Base-by-base conservation (phyloP, 2,797 vertebrate genomes). In the Pangasius mekongensis region DNA sequence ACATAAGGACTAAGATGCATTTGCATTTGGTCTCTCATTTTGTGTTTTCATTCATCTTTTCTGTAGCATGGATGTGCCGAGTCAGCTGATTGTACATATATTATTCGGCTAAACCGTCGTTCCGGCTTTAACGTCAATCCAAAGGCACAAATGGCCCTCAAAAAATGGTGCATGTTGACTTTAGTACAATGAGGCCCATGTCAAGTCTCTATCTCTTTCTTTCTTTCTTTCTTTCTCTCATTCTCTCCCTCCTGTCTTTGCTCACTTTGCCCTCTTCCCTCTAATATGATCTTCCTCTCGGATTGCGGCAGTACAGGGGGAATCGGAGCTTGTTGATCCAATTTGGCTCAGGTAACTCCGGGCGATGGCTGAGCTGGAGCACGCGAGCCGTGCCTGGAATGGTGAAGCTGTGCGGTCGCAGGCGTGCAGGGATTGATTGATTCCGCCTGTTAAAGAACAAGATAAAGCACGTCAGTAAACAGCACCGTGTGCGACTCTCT, bases 231-330 rank as follows among this genome's bases (percentile, higher is more conserved):
- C 82, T 54, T 86, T 76, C 60, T 81, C 39, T 86, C 84, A 54
- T 83, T 92, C 92, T 93, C 94, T 91, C 89, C 91, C 60, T 78
- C 56, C 96, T 95, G 96, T 97, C 96, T 97, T 96, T 97, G 96
- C 43, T 97, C 97, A 95, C 97, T 97, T 97, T 97, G 95, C 96
- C 97, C 96, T 96, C 97, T 96, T 97, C 96, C 96, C 96, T 96
- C 94, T 97, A 98, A 98, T 97, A 98, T 98, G 96, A 97, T 98
- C 97, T 97, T 98, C 97, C 97, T 99, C 97, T 97, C 96, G 95
- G 97, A 98, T 97, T 97, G 97, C 97, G 93, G 94, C 95, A 95
- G 97, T 97, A 96, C 97, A 95, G 39, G 95, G 96, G 97, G 96
- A 97, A 96, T 97, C 96, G 96, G 69, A 96, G 96, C 97, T 97